Percentiles rank a stretch among this genome's conserved stretches.
These are phyloP conservation scores for Ceratosolen fusciceps DNA, from an alignment of 1,140 invertebrate genomes.

Conservation along the genomic window DNA sequence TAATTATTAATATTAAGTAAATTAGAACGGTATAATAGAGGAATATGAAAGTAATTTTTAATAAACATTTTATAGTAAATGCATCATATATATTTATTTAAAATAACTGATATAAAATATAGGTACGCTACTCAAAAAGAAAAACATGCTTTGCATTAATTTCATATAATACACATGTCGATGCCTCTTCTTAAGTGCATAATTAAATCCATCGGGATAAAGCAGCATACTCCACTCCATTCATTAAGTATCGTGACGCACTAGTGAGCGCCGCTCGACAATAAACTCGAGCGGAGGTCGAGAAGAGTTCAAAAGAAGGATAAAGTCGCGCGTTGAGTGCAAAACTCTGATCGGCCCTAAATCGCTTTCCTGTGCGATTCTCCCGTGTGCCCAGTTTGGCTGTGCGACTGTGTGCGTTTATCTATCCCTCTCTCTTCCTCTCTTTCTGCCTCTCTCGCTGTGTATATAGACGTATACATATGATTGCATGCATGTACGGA, in stretches of 20 bases:
- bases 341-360: constrained; percentile 16
- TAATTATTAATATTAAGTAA: too few relatives aligned
- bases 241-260: constrained; percentile 6
- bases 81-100: not conserved
- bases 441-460: too few relatives aligned
- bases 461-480: too few relatives aligned
- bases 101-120: not conserved
- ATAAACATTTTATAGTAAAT: too few relatives aligned
- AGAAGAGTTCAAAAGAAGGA: not conserved
- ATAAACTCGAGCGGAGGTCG: not conserved
- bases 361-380: constrained; percentile 35
- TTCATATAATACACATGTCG: not conserved
- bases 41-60: too few relatives aligned
- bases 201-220: constrained; percentile 1
- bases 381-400: too few relatives aligned
- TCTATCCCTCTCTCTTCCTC: too few relatives aligned
- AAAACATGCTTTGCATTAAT: not conserved
- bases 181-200: not conserved
- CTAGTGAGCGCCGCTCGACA: not conserved
- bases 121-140: not conserved
- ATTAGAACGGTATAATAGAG: too few relatives aligned
- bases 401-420: too few relatives aligned
- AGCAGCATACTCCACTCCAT: not conserved
- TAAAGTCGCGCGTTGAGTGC: not conserved
- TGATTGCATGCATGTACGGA: too few relatives aligned